These are phyloP conservation scores for Anniella stebbinsi DNA, from an alignment of 2,797 vertebrate genomes.

Conservation along the genomic window DNA sequence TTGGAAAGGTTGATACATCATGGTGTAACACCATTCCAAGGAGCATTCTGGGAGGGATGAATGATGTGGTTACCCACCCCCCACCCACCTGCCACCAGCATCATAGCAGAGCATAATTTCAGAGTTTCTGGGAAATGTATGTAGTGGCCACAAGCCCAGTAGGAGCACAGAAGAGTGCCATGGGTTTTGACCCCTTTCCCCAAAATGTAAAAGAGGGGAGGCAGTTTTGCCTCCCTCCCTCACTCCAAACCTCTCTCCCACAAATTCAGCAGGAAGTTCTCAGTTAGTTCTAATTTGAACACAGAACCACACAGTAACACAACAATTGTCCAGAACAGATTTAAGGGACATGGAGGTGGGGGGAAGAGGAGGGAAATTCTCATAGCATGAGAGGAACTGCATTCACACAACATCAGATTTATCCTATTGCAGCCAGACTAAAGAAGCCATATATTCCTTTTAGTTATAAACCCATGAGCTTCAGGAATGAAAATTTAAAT, in stretches of 20 bases:
- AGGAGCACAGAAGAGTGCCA: background rate
- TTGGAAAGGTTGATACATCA: background rate
- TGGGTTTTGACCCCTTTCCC: background rate
- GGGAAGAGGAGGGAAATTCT: too few relatives aligned
- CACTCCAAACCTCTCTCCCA: background rate
- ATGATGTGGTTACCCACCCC: background rate
- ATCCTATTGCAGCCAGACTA: background rate
- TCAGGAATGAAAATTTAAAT: conserved; percentile 41
- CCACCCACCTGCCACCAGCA: background rate
- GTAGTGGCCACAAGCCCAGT: background rate
- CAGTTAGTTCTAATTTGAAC: background rate
- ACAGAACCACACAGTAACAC: too few relatives aligned
- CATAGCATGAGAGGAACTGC: too few relatives aligned
- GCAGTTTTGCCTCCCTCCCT: background rate
- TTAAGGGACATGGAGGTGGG: too few relatives aligned
- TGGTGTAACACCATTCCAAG: background rate
- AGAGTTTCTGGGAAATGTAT: background rate
- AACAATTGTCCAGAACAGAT: too few relatives aligned
- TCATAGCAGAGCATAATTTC: background rate
- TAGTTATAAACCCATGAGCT: conserved; percentile 40
- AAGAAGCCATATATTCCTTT: conserved; percentile 9
- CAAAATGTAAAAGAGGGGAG: background rate
- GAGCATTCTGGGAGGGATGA: background rate
- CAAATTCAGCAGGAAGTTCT: background rate
- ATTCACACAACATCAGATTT: too few relatives aligned